Conservation (phyloP, 2,888 invertebrate genomes). For the Sturmia bella region DNA sequence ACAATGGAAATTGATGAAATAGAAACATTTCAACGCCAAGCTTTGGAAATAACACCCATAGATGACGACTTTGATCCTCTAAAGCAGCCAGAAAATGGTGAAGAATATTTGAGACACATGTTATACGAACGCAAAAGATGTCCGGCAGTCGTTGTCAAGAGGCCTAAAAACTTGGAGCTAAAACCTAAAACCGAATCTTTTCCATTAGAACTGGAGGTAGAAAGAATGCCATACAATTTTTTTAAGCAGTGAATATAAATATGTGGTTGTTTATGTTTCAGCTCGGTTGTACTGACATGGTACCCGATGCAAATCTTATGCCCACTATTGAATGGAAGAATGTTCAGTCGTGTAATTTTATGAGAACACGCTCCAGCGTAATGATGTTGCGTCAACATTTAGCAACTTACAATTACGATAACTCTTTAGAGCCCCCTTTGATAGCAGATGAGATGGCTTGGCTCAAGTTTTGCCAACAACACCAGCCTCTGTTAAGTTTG, state of each 20-base stretch:
- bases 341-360: conserved; percentile 76
- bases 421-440: conserved; percentile 73
- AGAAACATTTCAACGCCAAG: conserved; percentile 79
- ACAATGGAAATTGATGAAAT: conserved; percentile 67
- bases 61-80: conserved; percentile 78
- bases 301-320: conserved; percentile 73
- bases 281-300: conserved; percentile 26
- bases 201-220: conserved; percentile 61
- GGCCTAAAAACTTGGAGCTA: conserved; percentile 62
- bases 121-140: conserved; percentile 79
- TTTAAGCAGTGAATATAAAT: no score
- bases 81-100: conserved; percentile 77
- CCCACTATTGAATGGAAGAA: conserved; percentile 80
- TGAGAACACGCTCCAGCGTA: conserved; percentile 73
- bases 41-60: conserved; percentile 77
- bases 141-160: conserved; percentile 77
- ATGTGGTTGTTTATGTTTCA: no score
- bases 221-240: not conserved
- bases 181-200: not conserved
- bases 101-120: conserved; percentile 80
- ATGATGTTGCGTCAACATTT: conserved; percentile 71
- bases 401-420: conserved; percentile 68
- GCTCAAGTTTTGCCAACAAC: conserved; percentile 76
- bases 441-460: conserved; percentile 75
- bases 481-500: conserved; percentile 77